Percentiles rank a stretch among this genome's conserved stretches.
phyloP scores from a whole-genome alignment of 2,888 invertebrate genomes.

The Isoperla grammatica region DNA sequence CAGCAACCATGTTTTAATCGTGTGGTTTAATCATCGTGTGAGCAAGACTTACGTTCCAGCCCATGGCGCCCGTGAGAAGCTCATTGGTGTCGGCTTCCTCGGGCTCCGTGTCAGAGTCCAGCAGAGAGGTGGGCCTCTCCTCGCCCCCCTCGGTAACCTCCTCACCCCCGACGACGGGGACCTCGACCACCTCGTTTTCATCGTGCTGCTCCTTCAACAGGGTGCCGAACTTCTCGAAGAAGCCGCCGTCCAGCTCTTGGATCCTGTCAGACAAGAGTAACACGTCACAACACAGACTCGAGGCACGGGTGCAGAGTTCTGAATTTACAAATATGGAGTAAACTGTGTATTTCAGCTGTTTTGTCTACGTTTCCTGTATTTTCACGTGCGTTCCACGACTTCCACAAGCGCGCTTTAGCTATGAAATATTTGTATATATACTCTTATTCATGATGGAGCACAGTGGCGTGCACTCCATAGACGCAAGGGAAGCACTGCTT shows the following conservation, averaged over 20 bases:
- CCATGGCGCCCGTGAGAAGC: slow-evolving; percentile 58
- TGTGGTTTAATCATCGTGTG: slow-evolving; percentile 18
- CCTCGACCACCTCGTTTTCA: slow-evolving; percentile 43
- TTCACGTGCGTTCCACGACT: too few relatives aligned
- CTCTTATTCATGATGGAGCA: too few relatives aligned
- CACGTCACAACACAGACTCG: slow-evolving; percentile 20
- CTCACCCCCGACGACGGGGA: slow-evolving; percentile 25
- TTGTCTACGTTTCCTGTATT: too few relatives aligned
- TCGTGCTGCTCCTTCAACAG: slow-evolving; percentile 46
- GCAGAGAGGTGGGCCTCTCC: slow-evolving; percentile 47
- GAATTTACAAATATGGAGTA: neutral
- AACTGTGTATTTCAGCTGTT: too few relatives aligned
- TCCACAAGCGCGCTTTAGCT: too few relatives aligned
- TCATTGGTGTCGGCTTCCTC: slow-evolving; percentile 59
- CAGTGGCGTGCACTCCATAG: too few relatives aligned
- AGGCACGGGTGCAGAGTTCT: neutral
- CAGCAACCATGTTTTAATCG: too few relatives aligned
- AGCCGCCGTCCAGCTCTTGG: slow-evolving; percentile 75
- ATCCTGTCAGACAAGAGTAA: slow-evolving; percentile 52
- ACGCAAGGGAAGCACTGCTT: too few relatives aligned
- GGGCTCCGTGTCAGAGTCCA: slow-evolving; percentile 60
- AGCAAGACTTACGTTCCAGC: slow-evolving; percentile 65
- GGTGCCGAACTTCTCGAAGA: slow-evolving; percentile 78
- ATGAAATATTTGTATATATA: too few relatives aligned
- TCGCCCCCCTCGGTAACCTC: slow-evolving; percentile 13